Percentiles rank a stretch among this genome's conserved stretches.
These are phyloP conservation scores for Macaca mulatta DNA, from an alignment of 2,113 vertebrate species.

Conservation along the genomic window DNA sequence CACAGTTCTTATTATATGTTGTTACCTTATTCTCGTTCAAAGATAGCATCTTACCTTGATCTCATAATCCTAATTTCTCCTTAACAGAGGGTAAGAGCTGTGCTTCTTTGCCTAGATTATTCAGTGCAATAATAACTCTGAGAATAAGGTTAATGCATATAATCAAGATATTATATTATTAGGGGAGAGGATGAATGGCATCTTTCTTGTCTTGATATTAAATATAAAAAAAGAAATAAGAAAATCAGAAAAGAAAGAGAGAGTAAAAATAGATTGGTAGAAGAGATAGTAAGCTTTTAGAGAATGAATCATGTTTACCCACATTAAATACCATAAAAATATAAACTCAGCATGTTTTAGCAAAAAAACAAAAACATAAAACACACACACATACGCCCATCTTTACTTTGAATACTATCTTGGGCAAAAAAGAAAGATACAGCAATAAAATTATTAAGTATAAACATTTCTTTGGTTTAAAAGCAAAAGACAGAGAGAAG, in stretches of 20 bases:
- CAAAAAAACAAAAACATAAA: neutral
- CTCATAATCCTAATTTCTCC: neutral
- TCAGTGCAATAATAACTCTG: neutral
- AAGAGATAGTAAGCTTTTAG: neutral
- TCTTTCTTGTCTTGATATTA: neutral
- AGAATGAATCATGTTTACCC: neutral
- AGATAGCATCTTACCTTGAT: neutral
- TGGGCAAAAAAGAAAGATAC: neutral
- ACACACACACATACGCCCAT: neutral
- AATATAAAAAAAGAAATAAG: neutral
- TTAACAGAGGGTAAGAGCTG: neutral
- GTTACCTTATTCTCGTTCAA: neutral
- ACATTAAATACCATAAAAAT: neutral
- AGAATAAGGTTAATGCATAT: neutral
- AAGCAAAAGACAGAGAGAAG: neutral
- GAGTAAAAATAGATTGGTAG: no score
- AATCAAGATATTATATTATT: neutral
- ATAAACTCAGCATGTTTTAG: neutral
- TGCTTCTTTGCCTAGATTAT: neutral
- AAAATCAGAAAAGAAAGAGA: neutral
- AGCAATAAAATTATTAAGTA: neutral
- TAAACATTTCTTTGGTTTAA: neutral
- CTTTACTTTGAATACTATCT: neutral
- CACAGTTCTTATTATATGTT: fast-evolving
- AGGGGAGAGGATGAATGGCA: neutral